These are phyloP conservation scores for Mallotus villosus DNA, from an alignment of 2,797 vertebrate genomes.

Conservation along the genomic window DNA sequence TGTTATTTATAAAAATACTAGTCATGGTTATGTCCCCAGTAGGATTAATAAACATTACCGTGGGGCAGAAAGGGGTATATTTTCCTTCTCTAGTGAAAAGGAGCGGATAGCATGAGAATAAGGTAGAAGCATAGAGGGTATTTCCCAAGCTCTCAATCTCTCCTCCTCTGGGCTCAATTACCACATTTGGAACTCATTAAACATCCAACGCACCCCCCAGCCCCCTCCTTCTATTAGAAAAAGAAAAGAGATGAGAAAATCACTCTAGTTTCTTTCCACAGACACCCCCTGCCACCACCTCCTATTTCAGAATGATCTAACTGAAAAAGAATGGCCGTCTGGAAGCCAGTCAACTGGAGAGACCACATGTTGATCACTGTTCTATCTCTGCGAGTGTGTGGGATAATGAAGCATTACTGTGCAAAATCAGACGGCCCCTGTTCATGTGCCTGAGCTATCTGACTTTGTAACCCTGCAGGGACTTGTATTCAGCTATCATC, in stretches of 20 bases:
- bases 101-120: slow-evolving; percentile 41
- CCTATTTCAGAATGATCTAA: slow-evolving; percentile 80
- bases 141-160: slow-evolving; percentile 73
- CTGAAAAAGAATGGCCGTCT: slow-evolving; percentile 75
- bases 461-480: not conserved
- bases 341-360: slow-evolving; percentile 74
- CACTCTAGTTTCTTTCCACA: slow-evolving; percentile 75
- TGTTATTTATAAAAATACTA: not conserved
- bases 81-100: slow-evolving; percentile 44
- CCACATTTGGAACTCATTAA: slow-evolving; percentile 87
- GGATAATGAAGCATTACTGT: slow-evolving; percentile 45
- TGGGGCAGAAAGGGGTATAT: slow-evolving; percentile 33
- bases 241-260: slow-evolving; percentile 67
- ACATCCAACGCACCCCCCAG: slow-evolving; percentile 47
- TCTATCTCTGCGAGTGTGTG: slow-evolving; percentile 50
- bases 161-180: slow-evolving; percentile 67
- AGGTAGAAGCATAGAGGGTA: slow-evolving; percentile 55
- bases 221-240: slow-evolving; percentile 72
- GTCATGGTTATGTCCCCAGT: not conserved
- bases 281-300: slow-evolving; percentile 76
- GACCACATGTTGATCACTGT: slow-evolving; percentile 76
- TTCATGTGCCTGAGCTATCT: not conserved
- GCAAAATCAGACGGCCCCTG: slow-evolving; percentile 30
- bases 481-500: not conserved
- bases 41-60: not conserved